Percentiles rank a stretch among this genome's conserved stretches.
Evolutionary conservation across 2,797 vertebrate genomes (phyloP).

Genomic region (Clarias platycephalus): DNA sequence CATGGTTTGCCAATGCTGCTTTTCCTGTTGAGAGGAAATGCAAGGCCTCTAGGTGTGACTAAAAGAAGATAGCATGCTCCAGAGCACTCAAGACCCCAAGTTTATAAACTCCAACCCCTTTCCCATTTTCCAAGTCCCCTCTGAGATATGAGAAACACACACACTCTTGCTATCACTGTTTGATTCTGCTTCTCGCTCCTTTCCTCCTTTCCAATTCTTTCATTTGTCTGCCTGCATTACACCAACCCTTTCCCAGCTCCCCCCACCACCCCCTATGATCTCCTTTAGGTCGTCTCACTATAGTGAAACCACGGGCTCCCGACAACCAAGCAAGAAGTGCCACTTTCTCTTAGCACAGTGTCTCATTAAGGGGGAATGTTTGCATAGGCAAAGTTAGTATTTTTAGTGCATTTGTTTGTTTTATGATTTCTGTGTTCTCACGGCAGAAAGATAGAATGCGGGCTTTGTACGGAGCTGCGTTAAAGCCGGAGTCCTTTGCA

Average conservation of each 20-base stretch:
- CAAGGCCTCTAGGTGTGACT: constrained; percentile 65
- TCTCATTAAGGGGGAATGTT: constrained; percentile 83
- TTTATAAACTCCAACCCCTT: constrained; percentile 51
- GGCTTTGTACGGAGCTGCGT: constrained; percentile 38
- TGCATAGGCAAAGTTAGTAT: constrained; percentile 83
- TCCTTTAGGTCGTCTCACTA: constrained; percentile 81
- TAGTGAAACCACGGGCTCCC: constrained; percentile 56
- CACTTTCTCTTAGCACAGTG: constrained; percentile 78
- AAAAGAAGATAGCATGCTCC: constrained; percentile 46
- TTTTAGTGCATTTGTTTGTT: constrained; percentile 79
- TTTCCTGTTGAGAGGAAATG: constrained; percentile 65
- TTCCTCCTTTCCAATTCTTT: constrained; percentile 66
- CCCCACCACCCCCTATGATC: constrained; percentile 70
- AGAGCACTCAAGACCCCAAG: constrained; percentile 44
- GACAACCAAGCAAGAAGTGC: constrained; percentile 68
- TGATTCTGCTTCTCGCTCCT: constrained; percentile 75
- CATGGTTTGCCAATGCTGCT: constrained; percentile 65
- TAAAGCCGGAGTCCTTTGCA: constrained; percentile 51
- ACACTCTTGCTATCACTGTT: constrained; percentile 53
- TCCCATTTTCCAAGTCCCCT: constrained; percentile 70
- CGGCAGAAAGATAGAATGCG: constrained; percentile 49
- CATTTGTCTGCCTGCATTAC: constrained; percentile 61
- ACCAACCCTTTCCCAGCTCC: constrained; percentile 69
- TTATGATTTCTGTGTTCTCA: constrained; percentile 73
- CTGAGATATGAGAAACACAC: constrained; percentile 76